phyloP scores from a whole-genome alignment of 2,113 vertebrate genomes.

The Polypterus senegalus region DNA sequence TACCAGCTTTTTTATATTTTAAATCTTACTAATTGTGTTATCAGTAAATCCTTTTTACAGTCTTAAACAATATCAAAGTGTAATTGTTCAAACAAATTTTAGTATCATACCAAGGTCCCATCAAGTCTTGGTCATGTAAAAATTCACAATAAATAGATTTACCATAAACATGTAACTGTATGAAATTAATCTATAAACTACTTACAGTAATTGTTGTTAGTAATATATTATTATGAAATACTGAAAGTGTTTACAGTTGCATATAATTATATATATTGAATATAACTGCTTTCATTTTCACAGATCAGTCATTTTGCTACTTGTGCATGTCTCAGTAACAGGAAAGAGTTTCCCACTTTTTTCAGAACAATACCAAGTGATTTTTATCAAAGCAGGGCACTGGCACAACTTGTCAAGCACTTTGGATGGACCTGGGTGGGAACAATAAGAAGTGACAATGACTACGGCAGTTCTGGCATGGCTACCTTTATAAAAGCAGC shows the following conservation, averaged over 20 bases:
- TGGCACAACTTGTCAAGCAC: conserved; percentile 30
- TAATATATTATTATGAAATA: neutral
- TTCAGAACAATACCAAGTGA: conserved; percentile 38
- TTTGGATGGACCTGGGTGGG: conserved; percentile 37
- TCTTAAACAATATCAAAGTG: neutral
- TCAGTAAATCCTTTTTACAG: neutral
- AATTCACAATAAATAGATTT: neutral
- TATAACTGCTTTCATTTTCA: conserved; percentile 1
- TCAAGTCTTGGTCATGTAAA: neutral
- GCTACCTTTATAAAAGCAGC: conserved; percentile 44
- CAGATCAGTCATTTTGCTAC: conserved; percentile 42
- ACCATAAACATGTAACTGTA: neutral
- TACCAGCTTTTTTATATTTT: too few species aligned
- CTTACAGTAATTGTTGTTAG: neutral
- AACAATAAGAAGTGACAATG: conserved; percentile 47
- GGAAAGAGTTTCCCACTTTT: conserved; percentile 32
- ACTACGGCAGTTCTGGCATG: conserved; percentile 52
- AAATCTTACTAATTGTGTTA: neutral
- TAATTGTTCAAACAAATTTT: neutral
- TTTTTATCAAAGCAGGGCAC: conserved; percentile 30
- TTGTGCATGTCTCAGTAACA: conserved; percentile 32
- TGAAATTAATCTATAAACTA: neutral
- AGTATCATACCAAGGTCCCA: neutral
- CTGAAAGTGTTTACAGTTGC: neutral
- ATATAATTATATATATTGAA: neutral